Base-by-base conservation (phyloP, 2,797 vertebrate species). In the Denticeps clupeoides region DNA sequence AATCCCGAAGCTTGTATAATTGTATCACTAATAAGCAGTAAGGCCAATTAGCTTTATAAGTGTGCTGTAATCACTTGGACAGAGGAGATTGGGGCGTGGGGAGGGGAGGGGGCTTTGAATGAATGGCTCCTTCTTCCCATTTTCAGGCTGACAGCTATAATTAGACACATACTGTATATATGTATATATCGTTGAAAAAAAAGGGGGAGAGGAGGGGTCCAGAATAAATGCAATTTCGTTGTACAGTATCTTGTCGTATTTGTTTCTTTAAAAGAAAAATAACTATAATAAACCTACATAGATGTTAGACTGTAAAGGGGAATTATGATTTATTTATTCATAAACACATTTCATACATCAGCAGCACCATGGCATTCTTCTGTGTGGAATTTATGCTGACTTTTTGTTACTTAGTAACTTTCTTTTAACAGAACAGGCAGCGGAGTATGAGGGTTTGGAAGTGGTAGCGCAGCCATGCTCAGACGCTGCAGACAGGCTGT, bases 11-110 rank as follows among this genome's bases (percentile, higher is more conserved):
- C 82, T 85, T 85, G 87, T 87, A 91, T 95, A 93, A 93, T 93
- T 92, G 90, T 93, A 94, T 91, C 88, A 89, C 88, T 95, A 94
- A 93, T 92, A 95, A 94, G 89, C 87, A 90, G 86, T 82, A 85
- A 91, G 89, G 88, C 90, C 89, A 98, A 96, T 98, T 94, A 96
- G 87, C 89, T 88, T 85, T 89, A 86, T 93, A 90, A 91, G 91
- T 89, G 88, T 84, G 85, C 86, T 89, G 87, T 93, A 93, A 94
- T 96, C 89, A 87, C 86, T 89, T 83, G 85, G 88, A 91, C 74
- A 82, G 83, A 81, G 80, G 82, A 85, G 82, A 88, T 82, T 85
- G 87, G 86, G 63, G 71, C 67, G 63, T 35, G 78, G 83, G 86
- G n/a, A n/a, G n/a, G n/a, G n/a, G 42, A 28, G 45, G 45, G 24